These are phyloP conservation scores for Drosophila kepulauana DNA, from an alignment of 1,140 invertebrate species.

Conservation along the genomic window DNA sequence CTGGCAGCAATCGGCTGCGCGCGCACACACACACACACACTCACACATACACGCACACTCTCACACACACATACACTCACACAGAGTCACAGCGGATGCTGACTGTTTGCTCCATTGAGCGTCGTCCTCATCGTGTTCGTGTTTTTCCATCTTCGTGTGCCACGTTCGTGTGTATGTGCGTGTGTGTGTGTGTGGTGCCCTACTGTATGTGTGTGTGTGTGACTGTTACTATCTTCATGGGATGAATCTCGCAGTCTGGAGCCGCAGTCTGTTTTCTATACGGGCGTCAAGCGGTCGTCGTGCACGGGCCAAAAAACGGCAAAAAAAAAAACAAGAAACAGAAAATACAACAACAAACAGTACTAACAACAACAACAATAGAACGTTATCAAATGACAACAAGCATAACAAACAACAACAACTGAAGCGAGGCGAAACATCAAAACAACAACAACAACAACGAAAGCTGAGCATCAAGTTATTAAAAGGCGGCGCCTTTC, in stretches of 20 bases:
- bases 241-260: slow-evolving; percentile 75
- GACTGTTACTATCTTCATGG: slow-evolving; percentile 65
- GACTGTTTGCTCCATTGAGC: slow-evolving; percentile 67
- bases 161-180: slow-evolving; percentile 21
- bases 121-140: slow-evolving; percentile 20
- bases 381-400: slow-evolving; percentile 19
- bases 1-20: slow-evolving; percentile 23
- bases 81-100: slow-evolving; percentile 59
- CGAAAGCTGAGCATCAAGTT: slow-evolving; percentile 9
- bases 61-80: slow-evolving; percentile 12
- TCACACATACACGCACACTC: slow-evolving; percentile 13
- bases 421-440: slow-evolving; percentile 4
- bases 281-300: slow-evolving; percentile 82
- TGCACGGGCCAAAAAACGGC: slow-evolving; percentile 62
- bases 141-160: slow-evolving; percentile 7
- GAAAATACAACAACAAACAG: slow-evolving; percentile 33
- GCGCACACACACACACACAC: slow-evolving; percentile 29
- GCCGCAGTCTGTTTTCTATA: slow-evolving; percentile 80
- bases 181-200: slow-evolving; percentile 25
- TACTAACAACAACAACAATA: slow-evolving; percentile 16
- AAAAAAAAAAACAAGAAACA: slow-evolving; percentile 47
- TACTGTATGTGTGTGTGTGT: slow-evolving; percentile 28
- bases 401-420: slow-evolving; percentile 5
- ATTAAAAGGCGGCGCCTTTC: background rate
- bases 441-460: slow-evolving; percentile 5